A percentile compares a stretch with the other conserved stretches of the same genome.
Evolutionary conservation across 2,797 vertebrate genomes (phyloP).

Genomic region (Gymnothorax javanicus): DNA sequence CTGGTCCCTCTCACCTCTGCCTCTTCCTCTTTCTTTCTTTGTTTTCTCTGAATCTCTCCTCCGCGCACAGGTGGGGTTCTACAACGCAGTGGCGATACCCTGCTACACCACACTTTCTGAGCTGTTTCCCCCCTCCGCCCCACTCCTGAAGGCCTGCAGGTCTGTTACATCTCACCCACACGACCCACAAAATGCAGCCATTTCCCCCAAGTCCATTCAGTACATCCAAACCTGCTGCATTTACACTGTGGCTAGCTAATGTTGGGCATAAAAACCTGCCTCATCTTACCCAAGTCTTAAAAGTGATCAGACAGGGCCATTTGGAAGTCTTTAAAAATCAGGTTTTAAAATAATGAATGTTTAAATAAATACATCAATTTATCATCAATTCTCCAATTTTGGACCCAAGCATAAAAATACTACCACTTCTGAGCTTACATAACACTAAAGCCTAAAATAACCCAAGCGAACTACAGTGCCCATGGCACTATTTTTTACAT

Average conservation of each 20-base stretch:
- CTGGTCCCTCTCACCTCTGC: background rate
- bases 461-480: no score
- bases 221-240: background rate
- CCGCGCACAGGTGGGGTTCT: constrained; percentile 87
- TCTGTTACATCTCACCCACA: constrained; percentile 56
- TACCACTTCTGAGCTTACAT: no score
- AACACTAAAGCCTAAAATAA: no score
- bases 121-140: constrained; percentile 87
- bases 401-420: no score
- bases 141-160: constrained; percentile 92
- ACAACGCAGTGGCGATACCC: constrained; percentile 93
- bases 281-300: background rate
- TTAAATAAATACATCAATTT: background rate
- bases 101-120: constrained; percentile 91
- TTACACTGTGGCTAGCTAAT: no score
- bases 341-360: background rate
- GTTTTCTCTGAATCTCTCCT: no score
- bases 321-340: background rate
- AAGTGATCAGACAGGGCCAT: background rate
- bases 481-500: no score
- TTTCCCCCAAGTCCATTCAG: background rate
- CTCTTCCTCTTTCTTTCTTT: background rate
- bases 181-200: background rate
- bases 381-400: no score
- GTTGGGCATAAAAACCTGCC: no score